These are phyloP conservation scores for Dicrurus megarhynchus DNA, from an alignment of 2,113 vertebrate species.

Conservation along the genomic window DNA sequence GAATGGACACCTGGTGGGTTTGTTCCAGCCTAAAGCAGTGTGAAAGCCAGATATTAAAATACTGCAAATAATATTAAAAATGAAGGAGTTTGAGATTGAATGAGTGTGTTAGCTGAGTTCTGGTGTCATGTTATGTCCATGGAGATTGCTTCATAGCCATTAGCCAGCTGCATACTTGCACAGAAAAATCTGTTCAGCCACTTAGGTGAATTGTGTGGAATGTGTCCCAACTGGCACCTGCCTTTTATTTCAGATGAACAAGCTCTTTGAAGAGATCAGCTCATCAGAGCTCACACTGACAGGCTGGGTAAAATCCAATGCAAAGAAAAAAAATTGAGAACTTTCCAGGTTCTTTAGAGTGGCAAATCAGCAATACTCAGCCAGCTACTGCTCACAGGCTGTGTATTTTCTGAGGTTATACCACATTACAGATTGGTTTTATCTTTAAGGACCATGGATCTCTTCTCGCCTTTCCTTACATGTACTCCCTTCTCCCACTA, in stretches of 20 bases:
- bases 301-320: not conserved
- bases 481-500: not conserved
- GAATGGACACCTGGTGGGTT: not conserved
- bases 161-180: not conserved
- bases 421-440: not conserved
- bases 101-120: not conserved
- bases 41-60: not conserved
- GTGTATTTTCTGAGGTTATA: not conserved
- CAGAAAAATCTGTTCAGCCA: not conserved
- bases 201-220: not conserved
- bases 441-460: not conserved
- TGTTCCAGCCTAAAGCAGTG: not conserved
- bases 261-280: not conserved
- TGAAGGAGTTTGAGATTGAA: not conserved
- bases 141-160: not conserved
- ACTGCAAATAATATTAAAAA: not conserved
- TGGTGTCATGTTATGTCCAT: not conserved
- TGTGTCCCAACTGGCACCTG: not conserved
- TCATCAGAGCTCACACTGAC: not conserved
- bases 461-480: not conserved
- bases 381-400: not conserved
- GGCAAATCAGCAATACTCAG: not conserved
- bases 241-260: not conserved
- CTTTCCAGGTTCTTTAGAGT: not conserved
- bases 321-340: not conserved